A percentile compares a stretch with the other conserved stretches of the same genome.
Conservation (phyloP, 2,113 vertebrate species). For the Mirza zaza region DNA sequence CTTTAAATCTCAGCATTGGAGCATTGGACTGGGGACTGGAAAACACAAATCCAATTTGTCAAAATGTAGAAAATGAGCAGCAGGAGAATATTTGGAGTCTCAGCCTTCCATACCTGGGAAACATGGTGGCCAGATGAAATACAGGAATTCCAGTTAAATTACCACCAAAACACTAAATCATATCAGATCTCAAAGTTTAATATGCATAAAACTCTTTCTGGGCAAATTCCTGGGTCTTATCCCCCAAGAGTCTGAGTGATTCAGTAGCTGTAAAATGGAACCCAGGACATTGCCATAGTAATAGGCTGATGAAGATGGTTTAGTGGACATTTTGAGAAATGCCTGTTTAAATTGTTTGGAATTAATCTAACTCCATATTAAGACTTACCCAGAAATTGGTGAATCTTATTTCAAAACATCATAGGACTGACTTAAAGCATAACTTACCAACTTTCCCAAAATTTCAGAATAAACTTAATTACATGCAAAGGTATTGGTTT, state of each 20-base stretch:
- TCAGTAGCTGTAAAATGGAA: background rate
- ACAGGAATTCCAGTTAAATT: background rate
- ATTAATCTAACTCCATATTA: background rate
- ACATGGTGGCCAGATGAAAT: background rate
- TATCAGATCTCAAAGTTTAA: background rate
- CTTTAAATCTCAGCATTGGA: background rate
- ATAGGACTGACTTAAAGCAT: background rate
- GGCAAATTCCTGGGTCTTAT: background rate
- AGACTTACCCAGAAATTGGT: background rate
- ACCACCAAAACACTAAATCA: background rate
- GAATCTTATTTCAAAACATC: background rate
- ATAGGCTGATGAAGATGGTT: background rate
- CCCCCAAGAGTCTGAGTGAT: background rate
- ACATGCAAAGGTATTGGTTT: background rate
- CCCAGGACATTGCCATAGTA: background rate
- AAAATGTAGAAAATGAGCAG: background rate
- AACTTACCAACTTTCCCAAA: background rate
- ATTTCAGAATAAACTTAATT: background rate
- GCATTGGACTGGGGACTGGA: background rate
- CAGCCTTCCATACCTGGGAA: background rate
- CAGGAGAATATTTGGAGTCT: conserved; percentile 10
- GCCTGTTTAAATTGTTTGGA: conserved; percentile 1
- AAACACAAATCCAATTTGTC: background rate
- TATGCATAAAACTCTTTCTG: background rate
- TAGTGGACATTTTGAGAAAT: conserved; percentile 15